Percentiles rank a stretch among this genome's conserved stretches.
Evolutionary conservation across 2,888 invertebrate genomes (phyloP).

Genomic region (Tetramorium bicarinatum): DNA sequence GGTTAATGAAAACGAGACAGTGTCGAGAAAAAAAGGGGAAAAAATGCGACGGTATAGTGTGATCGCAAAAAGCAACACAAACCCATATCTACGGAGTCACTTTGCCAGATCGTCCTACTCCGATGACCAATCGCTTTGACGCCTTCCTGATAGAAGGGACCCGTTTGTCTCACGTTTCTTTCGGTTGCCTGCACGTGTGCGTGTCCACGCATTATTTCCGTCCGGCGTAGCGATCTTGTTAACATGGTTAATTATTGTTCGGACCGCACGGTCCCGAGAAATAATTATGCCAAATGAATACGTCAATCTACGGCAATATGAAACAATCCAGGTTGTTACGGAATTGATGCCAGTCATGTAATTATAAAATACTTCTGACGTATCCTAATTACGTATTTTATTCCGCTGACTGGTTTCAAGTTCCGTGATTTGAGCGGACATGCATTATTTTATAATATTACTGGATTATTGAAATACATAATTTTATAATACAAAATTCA

Average conservation of each 20-base stretch:
- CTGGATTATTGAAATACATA: constrained; percentile 5
- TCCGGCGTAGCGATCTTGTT: constrained; percentile 28
- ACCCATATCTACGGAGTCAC: constrained; percentile 70
- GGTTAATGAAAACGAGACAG: constrained; percentile 25
- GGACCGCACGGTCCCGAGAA: constrained; percentile 6
- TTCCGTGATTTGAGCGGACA: neutral
- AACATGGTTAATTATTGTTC: constrained; percentile 49
- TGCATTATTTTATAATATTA: neutral
- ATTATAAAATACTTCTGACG: constrained; percentile 41
- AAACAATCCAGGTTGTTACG: neutral
- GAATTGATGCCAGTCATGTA: constrained; percentile 25
- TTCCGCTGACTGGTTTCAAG: constrained; percentile 15
- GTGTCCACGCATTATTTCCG: neutral
- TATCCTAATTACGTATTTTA: constrained; percentile 38
- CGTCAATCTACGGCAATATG: constrained; percentile 30
- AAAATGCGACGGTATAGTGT: constrained; percentile 67
- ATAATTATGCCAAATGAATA: constrained; percentile 45
- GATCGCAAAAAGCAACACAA: constrained; percentile 69
- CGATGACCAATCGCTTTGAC: constrained; percentile 79
- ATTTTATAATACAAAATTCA: constrained; percentile 22
- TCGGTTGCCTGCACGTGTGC: constrained; percentile 16
- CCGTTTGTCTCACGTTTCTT: constrained; percentile 72
- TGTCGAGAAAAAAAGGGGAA: constrained; percentile 48
- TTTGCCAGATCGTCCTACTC: constrained; percentile 74
- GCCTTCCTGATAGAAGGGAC: constrained; percentile 69